Evolutionary conservation across 1,140 invertebrate genomes (phyloP).

Genomic region (Globodera rostochiensis): DNA sequence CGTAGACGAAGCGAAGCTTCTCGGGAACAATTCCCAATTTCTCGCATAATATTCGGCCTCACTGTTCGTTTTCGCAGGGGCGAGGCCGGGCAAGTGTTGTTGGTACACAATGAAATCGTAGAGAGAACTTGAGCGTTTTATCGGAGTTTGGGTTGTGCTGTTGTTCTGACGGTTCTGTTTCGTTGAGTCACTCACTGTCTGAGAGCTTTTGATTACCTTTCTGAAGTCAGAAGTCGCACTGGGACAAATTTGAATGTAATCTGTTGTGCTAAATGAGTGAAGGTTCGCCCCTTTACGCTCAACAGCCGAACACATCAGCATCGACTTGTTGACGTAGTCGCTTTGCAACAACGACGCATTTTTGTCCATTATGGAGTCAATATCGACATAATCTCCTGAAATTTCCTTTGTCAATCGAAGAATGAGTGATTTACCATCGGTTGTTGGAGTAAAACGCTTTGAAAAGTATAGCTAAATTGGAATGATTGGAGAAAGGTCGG

Average conservation of each 20-base stretch:
- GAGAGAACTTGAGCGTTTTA: constrained; percentile 24
- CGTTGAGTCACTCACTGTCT: not conserved
- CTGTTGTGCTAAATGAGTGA: constrained; percentile 8
- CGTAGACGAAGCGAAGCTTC: not conserved
- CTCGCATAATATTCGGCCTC: constrained; percentile 15
- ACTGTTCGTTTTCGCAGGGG: not conserved
- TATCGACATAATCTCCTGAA: constrained; percentile 26
- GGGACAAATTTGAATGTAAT: constrained; percentile 37
- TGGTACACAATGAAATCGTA: constrained; percentile 16
- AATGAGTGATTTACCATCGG: constrained; percentile 1
- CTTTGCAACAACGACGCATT: not conserved
- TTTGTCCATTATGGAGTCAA: constrained; percentile 18
- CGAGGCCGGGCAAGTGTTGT: not conserved
- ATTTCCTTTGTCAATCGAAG: not conserved
- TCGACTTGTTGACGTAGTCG: not conserved
- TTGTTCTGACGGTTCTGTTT: constrained; percentile 8
- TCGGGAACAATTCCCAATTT: constrained; percentile 6
- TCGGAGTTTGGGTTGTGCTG: not conserved
- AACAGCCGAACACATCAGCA: constrained; percentile 9
- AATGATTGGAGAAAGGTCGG: not conserved
- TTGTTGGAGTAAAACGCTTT: not conserved
- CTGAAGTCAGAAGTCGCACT: constrained; percentile 21
- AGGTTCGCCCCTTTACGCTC: not conserved
- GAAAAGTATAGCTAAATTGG: not conserved
- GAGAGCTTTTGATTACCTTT: constrained; percentile 13